Evolutionary conservation across 2,888 invertebrate genomes (phyloP).

Genomic region (Drosophila kambysellisi): DNA sequence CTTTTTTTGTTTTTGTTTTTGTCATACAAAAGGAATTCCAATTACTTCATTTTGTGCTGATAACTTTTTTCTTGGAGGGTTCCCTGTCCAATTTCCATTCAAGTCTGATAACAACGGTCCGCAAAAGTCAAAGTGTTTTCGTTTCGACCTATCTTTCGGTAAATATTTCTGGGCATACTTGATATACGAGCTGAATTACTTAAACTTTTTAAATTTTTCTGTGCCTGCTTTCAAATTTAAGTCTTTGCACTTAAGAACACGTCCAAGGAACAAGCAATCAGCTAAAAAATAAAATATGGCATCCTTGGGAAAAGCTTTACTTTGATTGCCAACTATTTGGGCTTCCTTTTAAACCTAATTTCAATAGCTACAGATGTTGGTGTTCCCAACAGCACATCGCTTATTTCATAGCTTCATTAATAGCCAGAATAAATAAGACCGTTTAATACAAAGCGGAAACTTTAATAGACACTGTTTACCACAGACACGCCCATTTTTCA

Average conservation of each 20-base stretch:
- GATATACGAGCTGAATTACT: neutral
- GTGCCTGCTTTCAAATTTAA: neutral
- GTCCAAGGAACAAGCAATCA: neutral
- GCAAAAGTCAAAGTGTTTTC: too few species aligned
- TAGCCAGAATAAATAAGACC: neutral
- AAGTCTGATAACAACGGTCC: neutral
- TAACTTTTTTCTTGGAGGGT: neutral
- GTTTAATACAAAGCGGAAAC: neutral
- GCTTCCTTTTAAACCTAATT: neutral
- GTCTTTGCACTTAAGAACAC: neutral
- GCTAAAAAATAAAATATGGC: neutral
- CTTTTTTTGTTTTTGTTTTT: neutral
- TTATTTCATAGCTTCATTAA: neutral
- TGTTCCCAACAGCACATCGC: constrained; percentile 7
- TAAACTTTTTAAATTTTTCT: neutral
- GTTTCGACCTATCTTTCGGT: neutral
- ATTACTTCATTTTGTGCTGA: constrained; percentile 31
- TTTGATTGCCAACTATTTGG: neutral
- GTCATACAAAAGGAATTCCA: constrained; percentile 28
- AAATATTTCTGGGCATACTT: neutral
- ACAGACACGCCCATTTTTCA: neutral
- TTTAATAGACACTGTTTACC: neutral
- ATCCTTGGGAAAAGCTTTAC: neutral
- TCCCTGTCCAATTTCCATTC: constrained; percentile 10
- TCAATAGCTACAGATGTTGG: neutral